Base-by-base conservation (phyloP, 1,140 invertebrate genomes). In the Apis florea region DNA sequence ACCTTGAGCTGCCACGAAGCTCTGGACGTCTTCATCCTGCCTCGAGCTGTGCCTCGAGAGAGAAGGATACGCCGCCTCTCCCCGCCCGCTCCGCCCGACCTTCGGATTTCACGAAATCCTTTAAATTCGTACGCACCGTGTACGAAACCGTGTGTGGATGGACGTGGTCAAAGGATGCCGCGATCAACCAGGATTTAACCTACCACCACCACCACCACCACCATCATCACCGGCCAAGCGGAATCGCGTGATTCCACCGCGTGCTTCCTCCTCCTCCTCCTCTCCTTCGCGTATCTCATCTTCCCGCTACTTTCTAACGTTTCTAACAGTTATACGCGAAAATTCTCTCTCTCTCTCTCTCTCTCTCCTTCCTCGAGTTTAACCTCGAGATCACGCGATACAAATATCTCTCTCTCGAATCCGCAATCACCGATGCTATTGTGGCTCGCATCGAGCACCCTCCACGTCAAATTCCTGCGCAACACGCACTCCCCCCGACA, bases 1-100 rank as follows among this genome's bases (percentile, higher is more conserved):
- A 93, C 93, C 93, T 93, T 94, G 93, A 93, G 93, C 93, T 94
- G 93, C 93, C 93, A 93, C 88, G 83, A 89, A 89, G 88, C 89
- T 88, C 89, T 90, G 91, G 91, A 93, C 92, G 90, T 93, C 93
- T 94, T 94, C 93, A 93, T 94, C 91, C 92, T 91, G 91, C 91
- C 92, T 87, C 87, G 80, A 93, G 91, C 89, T 88, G 87, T 82
- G 89, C 88, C 90, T 69, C 64, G 82, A 91, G 90, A 88, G 83
- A 85, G 84, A 83, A 84, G 81, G 78, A 70, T 80, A 82, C 82
- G 69, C 59, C 68, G 66, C 75, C 75, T 70, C 76, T 67, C 54
- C 68, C 61, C 76, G 63, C 54, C 68, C 61, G 67, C 66, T 40
- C 31, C 61, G 67, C 63, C 63, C 49, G 26, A 51, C 81, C 85